A percentile compares a stretch with the other conserved stretches of the same genome.
These are phyloP conservation scores for Tapirus indicus DNA, from an alignment of 2,797 vertebrate genomes.

Conservation along the genomic window DNA sequence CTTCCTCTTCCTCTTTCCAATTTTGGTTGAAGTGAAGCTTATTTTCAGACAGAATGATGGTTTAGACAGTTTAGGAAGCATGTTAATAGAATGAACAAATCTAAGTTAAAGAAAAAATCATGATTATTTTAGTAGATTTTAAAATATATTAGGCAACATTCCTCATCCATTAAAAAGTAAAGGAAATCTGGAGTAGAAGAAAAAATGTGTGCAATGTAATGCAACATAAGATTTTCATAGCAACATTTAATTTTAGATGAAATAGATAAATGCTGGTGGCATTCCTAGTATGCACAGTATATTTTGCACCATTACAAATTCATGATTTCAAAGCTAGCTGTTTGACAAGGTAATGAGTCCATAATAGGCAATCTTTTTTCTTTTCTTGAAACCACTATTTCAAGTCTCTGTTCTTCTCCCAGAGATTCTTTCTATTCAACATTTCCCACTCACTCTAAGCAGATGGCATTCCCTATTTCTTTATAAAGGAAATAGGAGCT, in stretches of 20 bases:
- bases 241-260: constrained; percentile 14
- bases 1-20: neutral
- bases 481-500: neutral
- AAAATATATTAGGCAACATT: neutral
- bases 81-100: neutral
- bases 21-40: neutral
- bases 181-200: neutral
- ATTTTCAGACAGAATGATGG: neutral
- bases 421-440: neutral
- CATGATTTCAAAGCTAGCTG: neutral
- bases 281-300: neutral
- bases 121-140: neutral
- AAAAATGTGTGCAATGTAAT: neutral
- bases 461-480: neutral
- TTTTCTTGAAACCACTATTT: neutral
- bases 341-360: constrained; percentile 5
- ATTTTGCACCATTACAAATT: constrained; percentile 26
- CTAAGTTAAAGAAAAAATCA: neutral
- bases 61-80: neutral
- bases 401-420: neutral
- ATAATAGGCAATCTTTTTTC: neutral
- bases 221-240: neutral
- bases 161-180: neutral
- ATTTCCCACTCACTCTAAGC: neutral
- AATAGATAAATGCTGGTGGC: neutral